Evolutionary conservation across 2,113 vertebrate species (phyloP).

Genomic region (Ceuthmochares aereus): DNA sequence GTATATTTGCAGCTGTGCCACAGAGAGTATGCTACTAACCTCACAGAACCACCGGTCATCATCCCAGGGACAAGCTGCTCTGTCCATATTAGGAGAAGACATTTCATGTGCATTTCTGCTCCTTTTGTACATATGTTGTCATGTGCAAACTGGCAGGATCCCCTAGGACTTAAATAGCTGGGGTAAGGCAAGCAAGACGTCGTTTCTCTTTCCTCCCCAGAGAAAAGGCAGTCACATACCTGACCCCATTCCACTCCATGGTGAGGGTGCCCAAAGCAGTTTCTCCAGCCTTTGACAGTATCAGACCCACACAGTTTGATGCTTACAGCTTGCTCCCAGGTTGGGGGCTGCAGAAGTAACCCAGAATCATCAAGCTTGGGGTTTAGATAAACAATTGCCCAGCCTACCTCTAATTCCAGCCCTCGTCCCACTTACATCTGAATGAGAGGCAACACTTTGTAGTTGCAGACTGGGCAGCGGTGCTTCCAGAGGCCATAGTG

Average conservation of each 20-base stretch:
- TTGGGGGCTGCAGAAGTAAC: not conserved
- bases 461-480: not conserved
- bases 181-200: not conserved
- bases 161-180: not conserved
- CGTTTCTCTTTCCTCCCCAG: not conserved
- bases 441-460: not conserved
- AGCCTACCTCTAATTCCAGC: not conserved
- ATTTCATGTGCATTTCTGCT: not conserved
- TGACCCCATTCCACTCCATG: not conserved
- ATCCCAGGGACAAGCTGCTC: not conserved
- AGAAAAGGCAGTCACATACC: not conserved
- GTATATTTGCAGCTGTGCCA: not conserved
- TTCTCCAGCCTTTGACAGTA: not conserved
- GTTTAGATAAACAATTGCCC: not conserved
- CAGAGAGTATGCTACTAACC: not conserved
- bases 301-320: not conserved
- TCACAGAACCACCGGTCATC: not conserved
- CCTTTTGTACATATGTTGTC: not conserved
- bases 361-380: not conserved
- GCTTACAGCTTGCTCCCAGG: not conserved
- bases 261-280: not conserved
- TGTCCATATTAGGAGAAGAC: not conserved
- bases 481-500: not conserved
- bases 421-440: not conserved
- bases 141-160: accelerated